Evolutionary conservation across 2,797 vertebrate species (phyloP).

Genomic region (Rhodeus uyekii): DNA sequence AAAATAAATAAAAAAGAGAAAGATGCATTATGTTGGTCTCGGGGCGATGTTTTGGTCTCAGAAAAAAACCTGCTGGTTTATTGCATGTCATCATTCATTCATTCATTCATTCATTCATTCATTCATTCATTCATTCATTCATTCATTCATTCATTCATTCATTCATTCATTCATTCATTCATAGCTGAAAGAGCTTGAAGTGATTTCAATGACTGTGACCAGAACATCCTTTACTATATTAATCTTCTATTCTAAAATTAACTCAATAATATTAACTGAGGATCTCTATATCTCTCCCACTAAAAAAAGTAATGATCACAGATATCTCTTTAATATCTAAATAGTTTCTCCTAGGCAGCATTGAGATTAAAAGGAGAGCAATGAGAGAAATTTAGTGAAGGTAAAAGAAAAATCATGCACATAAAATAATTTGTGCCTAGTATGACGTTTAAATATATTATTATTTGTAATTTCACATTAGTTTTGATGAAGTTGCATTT

Average conservation of each 20-base stretch:
- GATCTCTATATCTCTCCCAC: neutral
- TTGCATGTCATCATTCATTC: neutral
- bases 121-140: neutral
- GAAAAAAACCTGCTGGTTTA: neutral
- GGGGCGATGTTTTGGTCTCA: neutral
- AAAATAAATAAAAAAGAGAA: neutral
- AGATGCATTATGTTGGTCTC: neutral
- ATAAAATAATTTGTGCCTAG: too few species aligned
- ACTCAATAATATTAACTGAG: neutral
- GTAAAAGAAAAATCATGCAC: neutral
- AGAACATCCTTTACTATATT: neutral
- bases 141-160: slow-evolving; percentile 7
- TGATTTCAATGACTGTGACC: neutral
- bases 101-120: neutral
- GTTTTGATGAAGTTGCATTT: neutral
- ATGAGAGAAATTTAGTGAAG: neutral
- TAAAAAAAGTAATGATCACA: neutral
- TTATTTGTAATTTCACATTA: neutral
- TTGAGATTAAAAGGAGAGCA: neutral
- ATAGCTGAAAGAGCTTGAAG: neutral
- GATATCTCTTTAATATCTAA: neutral
- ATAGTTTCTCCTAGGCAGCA: neutral
- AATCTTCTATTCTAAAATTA: neutral
- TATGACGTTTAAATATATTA: too few species aligned
- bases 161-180: neutral